These are phyloP conservation scores for Diacarnus erythraeanus DNA, from an alignment of 37 sponge, comb jelly and placozoan genomes.

Conservation along the genomic window DNA sequence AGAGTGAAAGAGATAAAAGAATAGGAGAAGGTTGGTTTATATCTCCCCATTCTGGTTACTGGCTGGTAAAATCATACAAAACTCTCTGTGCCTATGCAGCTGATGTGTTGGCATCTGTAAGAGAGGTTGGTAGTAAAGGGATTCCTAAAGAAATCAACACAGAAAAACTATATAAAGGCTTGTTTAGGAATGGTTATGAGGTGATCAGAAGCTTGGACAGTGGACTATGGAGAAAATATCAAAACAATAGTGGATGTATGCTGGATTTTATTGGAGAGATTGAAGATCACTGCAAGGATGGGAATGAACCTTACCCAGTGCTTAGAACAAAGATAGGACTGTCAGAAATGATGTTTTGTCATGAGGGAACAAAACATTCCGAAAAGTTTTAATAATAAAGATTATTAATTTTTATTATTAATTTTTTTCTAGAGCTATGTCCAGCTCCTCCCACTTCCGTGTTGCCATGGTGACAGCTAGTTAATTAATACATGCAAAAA, in stretches of 20 bases:
- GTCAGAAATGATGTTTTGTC: conserved; percentile 29
- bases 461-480: neutral
- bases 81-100: conserved; percentile 31
- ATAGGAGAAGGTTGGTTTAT: no score
- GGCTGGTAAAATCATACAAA: conserved; percentile 25
- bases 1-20: neutral
- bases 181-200: conserved; percentile 33
- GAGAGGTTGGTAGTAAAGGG: conserved; percentile 10
- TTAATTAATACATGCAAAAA: neutral
- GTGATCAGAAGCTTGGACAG: conserved; percentile 26
- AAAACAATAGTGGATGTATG: conserved; percentile 3
- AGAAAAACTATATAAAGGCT: neutral
- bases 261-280: conserved; percentile 13
- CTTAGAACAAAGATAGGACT: conserved; percentile 21
- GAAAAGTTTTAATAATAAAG: conserved; percentile 6
- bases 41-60: conserved; percentile 37
- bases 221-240: neutral
- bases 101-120: conserved; percentile 10
- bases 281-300: neutral
- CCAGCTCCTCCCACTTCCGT: neutral
- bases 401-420: neutral
- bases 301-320: neutral
- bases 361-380: conserved; percentile 20
- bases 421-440: neutral
- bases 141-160: conserved; percentile 17